phyloP scores from a whole-genome alignment of 2,888 invertebrate genomes.

The Harpalus rubripes region DNA sequence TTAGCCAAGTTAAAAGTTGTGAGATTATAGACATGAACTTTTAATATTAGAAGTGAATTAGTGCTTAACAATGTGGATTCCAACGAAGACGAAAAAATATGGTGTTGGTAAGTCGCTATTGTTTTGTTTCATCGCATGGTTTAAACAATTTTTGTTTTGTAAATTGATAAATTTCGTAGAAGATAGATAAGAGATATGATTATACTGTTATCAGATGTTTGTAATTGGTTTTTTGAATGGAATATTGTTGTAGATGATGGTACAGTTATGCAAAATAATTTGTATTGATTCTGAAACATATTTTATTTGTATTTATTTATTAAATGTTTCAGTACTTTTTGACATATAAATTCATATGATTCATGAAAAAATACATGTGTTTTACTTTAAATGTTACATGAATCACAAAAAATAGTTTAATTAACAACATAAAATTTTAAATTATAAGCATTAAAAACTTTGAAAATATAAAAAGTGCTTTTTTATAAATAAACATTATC shows the following conservation, averaged over 20 bases:
- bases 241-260: neutral
- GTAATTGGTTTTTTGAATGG: neutral
- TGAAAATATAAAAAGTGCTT: neutral
- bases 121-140: constrained; percentile 68
- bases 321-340: too few species aligned
- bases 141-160: neutral
- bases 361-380: too few species aligned
- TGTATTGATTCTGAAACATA: constrained; percentile 10
- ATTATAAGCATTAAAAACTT: neutral
- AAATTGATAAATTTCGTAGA: constrained; percentile 3
- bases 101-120: constrained; percentile 83
- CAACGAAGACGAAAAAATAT: constrained; percentile 86
- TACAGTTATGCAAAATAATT: constrained; percentile 36
- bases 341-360: too few species aligned
- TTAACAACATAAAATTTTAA: too few species aligned
- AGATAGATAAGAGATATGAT: constrained; percentile 30
- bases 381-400: too few species aligned
- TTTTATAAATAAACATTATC: constrained; percentile 9
- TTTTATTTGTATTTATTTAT: too few species aligned
- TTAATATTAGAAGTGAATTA: constrained; percentile 72
- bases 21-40: constrained; percentile 63
- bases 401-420: too few species aligned
- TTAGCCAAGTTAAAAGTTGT: neutral
- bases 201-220: constrained; percentile 7
- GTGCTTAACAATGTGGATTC: constrained; percentile 83